Conservation (phyloP, 2,113 vertebrate genomes). For the Phalacrocorax aristotelis region DNA sequence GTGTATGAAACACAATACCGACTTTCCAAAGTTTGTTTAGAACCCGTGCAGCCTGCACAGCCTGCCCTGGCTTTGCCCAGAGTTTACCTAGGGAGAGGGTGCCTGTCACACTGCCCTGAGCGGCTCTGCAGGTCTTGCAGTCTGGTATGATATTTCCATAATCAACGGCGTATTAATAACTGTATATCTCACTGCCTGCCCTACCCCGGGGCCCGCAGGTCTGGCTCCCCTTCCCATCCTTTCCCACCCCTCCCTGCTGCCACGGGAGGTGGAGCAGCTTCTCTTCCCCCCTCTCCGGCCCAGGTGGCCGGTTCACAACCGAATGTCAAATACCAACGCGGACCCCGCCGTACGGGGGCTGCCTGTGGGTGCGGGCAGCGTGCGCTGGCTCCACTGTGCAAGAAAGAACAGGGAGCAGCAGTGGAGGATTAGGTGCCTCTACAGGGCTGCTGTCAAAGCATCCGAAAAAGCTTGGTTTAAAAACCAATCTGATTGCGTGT, state of each 20-base stretch:
- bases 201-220: not conserved
- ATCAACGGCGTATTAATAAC: not conserved
- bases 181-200: not conserved
- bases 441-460: not conserved
- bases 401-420: not conserved
- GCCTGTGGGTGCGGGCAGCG: fast-evolving
- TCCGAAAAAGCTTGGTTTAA: not conserved
- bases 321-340: fast-evolving
- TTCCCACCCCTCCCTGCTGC: not conserved
- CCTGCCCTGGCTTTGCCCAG: not conserved
- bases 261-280: not conserved
- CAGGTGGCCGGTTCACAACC: not conserved
- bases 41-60: not conserved
- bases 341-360: fast-evolving
- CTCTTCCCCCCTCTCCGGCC: no score
- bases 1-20: not conserved
- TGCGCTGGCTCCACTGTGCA: fast-evolving
- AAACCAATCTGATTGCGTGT: not conserved
- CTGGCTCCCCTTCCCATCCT: not conserved
- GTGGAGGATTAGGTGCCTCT: not conserved
- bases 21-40: not conserved
- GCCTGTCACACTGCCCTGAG: fast-evolving
- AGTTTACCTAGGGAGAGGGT: not conserved
- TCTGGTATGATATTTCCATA: not conserved
- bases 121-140: not conserved